Percentiles rank a stretch among this genome's conserved stretches.
Conservation (phyloP, 2,888 invertebrate species). For the Ectemnius continuus region DNA sequence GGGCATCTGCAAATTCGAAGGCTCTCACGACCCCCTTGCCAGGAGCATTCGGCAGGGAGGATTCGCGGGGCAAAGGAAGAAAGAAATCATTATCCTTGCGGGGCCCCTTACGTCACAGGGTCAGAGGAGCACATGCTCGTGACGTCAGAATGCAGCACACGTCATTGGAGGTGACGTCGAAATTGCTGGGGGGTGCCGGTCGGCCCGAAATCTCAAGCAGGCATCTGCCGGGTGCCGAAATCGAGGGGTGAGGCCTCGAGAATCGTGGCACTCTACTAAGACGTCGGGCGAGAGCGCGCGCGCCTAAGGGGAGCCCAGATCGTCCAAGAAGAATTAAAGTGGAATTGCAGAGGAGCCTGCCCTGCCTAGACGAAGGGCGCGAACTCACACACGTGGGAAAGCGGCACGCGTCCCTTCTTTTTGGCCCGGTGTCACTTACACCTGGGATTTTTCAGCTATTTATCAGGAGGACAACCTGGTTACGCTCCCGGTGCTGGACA, state of each 20-base stretch:
- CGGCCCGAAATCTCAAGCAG: conserved; percentile 56
- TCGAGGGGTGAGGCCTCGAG: conserved; percentile 42
- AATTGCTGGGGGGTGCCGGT: conserved; percentile 32
- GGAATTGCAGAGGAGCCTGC: conserved; percentile 61
- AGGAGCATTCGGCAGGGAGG: conserved; percentile 29
- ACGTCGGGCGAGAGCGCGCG: conserved; percentile 44
- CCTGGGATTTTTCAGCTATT: conserved; percentile 65
- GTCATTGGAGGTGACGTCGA: conserved; percentile 71
- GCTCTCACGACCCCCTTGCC: conserved; percentile 57
- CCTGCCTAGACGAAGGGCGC: conserved; percentile 44
- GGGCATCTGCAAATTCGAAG: conserved; percentile 53
- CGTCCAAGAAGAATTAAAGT: conserved; percentile 62
- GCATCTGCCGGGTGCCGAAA: conserved; percentile 45
- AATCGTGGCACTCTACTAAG: conserved; percentile 44
- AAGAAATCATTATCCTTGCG: conserved; percentile 53
- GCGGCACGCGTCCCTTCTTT: conserved; percentile 68
- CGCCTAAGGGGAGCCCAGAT: conserved; percentile 45
- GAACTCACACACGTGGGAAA: conserved; percentile 74
- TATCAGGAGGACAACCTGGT: conserved; percentile 43
- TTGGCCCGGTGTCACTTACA: conserved; percentile 64
- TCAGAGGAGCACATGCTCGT: conserved; percentile 63
- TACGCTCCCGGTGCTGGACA: conserved; percentile 31
- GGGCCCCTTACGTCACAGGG: conserved; percentile 60
- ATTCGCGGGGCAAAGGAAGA: conserved; percentile 16
- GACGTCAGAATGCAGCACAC: conserved; percentile 70